phyloP scores from a whole-genome alignment of 2,797 vertebrate genomes.

The Ctenopoma multispine region DNA sequence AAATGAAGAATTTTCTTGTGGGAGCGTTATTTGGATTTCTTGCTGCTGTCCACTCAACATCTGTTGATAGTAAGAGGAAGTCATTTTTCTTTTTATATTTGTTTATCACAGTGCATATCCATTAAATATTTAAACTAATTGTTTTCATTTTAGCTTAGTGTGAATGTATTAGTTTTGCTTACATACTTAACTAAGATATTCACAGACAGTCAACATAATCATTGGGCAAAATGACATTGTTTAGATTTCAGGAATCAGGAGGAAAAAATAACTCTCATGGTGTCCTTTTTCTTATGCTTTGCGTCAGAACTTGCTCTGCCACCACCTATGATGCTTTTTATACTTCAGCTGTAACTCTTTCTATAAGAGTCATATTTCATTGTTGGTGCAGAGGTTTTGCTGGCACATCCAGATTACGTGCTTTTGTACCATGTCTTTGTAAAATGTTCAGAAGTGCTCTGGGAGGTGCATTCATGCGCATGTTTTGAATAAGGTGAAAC shows the following conservation, averaged over 20 bases:
- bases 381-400: slow-evolving; percentile 40
- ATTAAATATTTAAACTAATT: not conserved
- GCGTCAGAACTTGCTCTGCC: slow-evolving; percentile 49
- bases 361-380: slow-evolving; percentile 61
- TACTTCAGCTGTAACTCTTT: slow-evolving; percentile 42
- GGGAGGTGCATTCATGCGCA: slow-evolving; percentile 65
- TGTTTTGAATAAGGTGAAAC: slow-evolving; percentile 69
- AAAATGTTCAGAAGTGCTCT: slow-evolving; percentile 55
- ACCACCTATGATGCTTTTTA: slow-evolving; percentile 49
- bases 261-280: slow-evolving; percentile 32
- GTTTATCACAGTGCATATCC: not conserved
- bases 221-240: no score
- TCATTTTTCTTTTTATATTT: not conserved
- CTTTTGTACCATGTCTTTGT: slow-evolving; percentile 68
- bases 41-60: slow-evolving; percentile 47
- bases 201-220: no score
- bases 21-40: slow-evolving; percentile 63
- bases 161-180: no score
- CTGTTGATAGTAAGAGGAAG: slow-evolving; percentile 63
- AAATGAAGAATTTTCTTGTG: slow-evolving; percentile 62
- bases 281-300: slow-evolving; percentile 44
- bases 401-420: slow-evolving; percentile 46
- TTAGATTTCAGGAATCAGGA: not conserved
- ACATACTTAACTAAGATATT: no score
- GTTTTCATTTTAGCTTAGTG: not conserved